These are phyloP conservation scores for Leucophenga montana DNA, from an alignment of 2,888 invertebrate species.

Conservation along the genomic window DNA sequence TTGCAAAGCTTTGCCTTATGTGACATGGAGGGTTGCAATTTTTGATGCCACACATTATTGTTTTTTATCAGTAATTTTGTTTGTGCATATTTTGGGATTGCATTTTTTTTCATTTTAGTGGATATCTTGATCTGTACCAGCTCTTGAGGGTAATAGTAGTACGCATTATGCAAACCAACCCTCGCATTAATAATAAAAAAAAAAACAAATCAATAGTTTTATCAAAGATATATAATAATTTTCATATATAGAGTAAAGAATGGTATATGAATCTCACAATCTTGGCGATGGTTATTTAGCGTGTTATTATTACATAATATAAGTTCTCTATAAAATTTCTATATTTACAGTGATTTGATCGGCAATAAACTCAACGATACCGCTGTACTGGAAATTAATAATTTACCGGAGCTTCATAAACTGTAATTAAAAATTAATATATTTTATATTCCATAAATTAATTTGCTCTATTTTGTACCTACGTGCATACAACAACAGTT, in stretches of 20 bases:
- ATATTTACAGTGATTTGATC: slow-evolving; percentile 75
- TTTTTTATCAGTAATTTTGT: neutral
- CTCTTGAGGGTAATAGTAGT: neutral
- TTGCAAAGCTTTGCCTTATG: too few species aligned
- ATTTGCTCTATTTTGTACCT: neutral
- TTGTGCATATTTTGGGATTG: neutral
- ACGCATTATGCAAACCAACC: slow-evolving; percentile 44
- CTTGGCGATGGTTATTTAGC: too few species aligned
- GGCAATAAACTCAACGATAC: slow-evolving; percentile 75
- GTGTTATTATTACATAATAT: neutral
- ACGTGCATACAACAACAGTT: slow-evolving; percentile 52
- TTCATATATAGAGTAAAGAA: slow-evolving; percentile 22
- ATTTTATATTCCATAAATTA: neutral
- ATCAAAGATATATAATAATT: slow-evolving; percentile 56
- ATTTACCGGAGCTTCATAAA: slow-evolving; percentile 74
- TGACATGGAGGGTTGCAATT: too few species aligned
- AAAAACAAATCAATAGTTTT: slow-evolving; percentile 32
- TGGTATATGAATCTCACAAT: too few species aligned
- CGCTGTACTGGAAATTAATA: slow-evolving; percentile 73
- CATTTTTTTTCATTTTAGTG: neutral
- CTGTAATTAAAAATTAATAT: slow-evolving; percentile 71
- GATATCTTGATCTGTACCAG: slow-evolving; percentile 6
- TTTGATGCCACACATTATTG: neutral
- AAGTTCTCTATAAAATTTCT: neutral
- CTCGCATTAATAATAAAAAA: neutral